Evolutionary conservation across 2,888 invertebrate genomes (phyloP).

Genomic region (Branchinecta sandiegonensis): DNA sequence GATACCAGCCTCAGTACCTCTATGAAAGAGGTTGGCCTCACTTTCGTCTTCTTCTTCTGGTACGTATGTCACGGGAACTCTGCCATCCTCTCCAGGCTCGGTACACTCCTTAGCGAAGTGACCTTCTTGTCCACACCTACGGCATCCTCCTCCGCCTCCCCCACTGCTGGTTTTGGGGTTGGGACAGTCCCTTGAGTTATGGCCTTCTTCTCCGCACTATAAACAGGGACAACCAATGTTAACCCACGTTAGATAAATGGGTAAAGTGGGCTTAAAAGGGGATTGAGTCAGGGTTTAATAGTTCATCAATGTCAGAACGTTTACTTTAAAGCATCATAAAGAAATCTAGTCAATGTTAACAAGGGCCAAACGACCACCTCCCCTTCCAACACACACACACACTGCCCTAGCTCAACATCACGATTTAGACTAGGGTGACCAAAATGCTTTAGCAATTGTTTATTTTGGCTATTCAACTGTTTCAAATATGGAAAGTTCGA

Average conservation of each 20-base stretch:
- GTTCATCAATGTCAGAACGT: conserved; percentile 15
- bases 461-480: no score
- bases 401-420: no score
- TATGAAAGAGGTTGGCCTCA: conserved; percentile 52
- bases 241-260: no score
- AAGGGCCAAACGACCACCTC: no score
- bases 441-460: no score
- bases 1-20: conserved; percentile 60
- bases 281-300: no score
- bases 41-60: conserved; percentile 59
- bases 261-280: no score
- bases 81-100: conserved; percentile 35
- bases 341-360: no score
- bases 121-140: conserved; percentile 26
- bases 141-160: conserved; percentile 26
- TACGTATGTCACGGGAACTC: conserved; percentile 43
- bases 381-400: no score
- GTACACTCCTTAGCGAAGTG: conserved; percentile 33
- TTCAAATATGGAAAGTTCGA: no score
- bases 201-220: conserved; percentile 29
- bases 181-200: conserved; percentile 28
- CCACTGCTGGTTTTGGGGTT: conserved; percentile 29
- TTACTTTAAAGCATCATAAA: background rate
- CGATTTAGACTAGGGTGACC: no score
- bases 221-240: conserved; percentile 24